A percentile compares a stretch with the other conserved stretches of the same genome.
Conservation (phyloP, 2,113 vertebrate genomes). For the Gavia stellata region DNA sequence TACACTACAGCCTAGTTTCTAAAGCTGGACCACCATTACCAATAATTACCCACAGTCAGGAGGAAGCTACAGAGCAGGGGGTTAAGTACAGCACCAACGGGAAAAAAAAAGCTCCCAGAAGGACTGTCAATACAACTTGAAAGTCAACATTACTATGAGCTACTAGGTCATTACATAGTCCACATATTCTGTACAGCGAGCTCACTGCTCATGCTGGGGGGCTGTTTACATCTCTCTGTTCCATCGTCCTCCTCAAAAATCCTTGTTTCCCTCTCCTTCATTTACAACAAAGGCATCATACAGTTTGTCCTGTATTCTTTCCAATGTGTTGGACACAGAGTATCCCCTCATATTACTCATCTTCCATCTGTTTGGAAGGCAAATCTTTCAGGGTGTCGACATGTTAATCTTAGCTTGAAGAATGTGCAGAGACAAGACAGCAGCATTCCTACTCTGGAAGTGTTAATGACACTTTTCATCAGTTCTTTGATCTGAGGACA, state of each 20-base stretch:
- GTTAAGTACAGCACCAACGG: background rate
- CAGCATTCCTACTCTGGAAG: background rate
- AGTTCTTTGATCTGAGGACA: conserved; percentile 13
- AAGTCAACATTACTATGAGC: background rate
- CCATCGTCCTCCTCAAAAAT: background rate
- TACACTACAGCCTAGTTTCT: background rate
- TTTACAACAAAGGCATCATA: background rate
- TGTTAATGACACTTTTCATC: background rate
- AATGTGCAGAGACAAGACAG: background rate
- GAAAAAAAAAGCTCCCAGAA: background rate
- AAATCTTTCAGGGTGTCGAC: background rate
- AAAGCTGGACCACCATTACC: background rate
- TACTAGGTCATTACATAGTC: background rate
- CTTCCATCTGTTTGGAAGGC: background rate
- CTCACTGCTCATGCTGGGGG: background rate
- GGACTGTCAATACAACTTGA: background rate
- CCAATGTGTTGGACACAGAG: background rate
- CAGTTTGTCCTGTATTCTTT: background rate
- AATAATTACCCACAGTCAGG: background rate
- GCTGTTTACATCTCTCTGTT: background rate
- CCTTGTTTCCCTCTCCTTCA: background rate
- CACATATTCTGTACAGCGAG: background rate
- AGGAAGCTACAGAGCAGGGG: background rate
- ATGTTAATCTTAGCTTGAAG: background rate
- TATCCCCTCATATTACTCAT: background rate